Base-by-base conservation (phyloP, 2,113 vertebrate species). In the Prolemur simus region DNA sequence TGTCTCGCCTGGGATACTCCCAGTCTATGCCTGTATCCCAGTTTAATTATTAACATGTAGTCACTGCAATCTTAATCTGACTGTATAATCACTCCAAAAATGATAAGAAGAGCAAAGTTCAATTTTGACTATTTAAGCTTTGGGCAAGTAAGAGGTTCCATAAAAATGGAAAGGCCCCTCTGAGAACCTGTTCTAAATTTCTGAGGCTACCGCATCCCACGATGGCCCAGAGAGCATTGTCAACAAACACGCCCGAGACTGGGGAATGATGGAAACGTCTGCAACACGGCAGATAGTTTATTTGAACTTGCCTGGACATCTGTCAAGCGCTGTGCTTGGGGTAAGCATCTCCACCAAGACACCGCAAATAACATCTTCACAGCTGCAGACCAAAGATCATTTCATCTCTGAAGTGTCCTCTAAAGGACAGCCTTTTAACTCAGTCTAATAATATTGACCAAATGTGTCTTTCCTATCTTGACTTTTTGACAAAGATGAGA, bases 181-280 rank as follows among this genome's bases (percentile, higher is more conserved):
- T 8, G 21, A 23, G 39, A 76, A 42, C 20, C 39, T 21, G 47
- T 42, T 37, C 66, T 7, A 2, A 2, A 12, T 3, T 32, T 39
- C 4, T 56, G 66, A 17, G 45, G 52, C 10, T 2, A 0, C 37
- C 3, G 18, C 2, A 3, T 37, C 77, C 68, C 74, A 12, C 0
- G 52, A 21, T 3, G 4, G 42, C 45, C 1, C 13, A 8, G 6
- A 8, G 8, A 12, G 37, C 25, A 32, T 2, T 42, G 47, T 6
- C 27, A 8, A 13, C 1, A 45, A 21, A 37, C 68, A 17, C 1
- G 0, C 34, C 34, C 0, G 21, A n/a, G 60, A 27, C 15, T 0
- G 25, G 49, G 12, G 8, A 56, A 20, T 0, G 11, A 37, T 18
- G 63, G 52, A 5, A 3, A 47, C 20, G 47, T 84, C 15, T 29